These are phyloP conservation scores for Mus caroli DNA, from an alignment of 2,797 vertebrate species.

Conservation along the genomic window DNA sequence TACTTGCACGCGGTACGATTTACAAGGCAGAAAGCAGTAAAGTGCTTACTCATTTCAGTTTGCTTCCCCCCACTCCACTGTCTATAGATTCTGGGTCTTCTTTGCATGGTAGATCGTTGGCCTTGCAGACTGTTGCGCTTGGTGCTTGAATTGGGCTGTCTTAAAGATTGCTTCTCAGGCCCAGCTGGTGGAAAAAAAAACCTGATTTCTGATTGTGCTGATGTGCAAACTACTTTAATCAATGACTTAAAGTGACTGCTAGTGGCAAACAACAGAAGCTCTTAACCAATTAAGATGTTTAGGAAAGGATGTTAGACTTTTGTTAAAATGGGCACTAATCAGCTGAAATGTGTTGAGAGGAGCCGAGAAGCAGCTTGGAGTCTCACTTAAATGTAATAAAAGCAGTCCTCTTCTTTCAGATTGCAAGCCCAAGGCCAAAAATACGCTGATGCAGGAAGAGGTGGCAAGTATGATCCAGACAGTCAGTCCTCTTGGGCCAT, in stretches of 20 bases:
- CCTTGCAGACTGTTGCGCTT: background rate
- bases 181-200: constrained; percentile 74
- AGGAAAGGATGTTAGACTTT: constrained; percentile 75
- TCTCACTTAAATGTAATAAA: constrained; percentile 66
- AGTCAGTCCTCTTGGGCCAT: constrained; percentile 38
- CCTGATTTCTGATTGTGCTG: constrained; percentile 79
- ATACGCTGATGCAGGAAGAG: constrained; percentile 63
- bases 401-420: constrained; percentile 64
- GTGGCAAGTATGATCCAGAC: constrained; percentile 58
- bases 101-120: background rate
- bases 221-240: constrained; percentile 76
- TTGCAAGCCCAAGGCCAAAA: constrained; percentile 73
- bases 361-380: constrained; percentile 71
- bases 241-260: constrained; percentile 75
- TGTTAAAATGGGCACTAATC: constrained; percentile 78
- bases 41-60: background rate
- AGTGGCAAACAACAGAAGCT: constrained; percentile 74
- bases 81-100: background rate
- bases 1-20: background rate
- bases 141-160: constrained; percentile 38
- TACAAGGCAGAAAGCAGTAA: constrained; percentile 1
- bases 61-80: background rate
- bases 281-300: constrained; percentile 78
- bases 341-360: constrained; percentile 66
- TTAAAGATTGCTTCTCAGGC: constrained; percentile 59